Evolutionary conservation across 2,797 vertebrate species (phyloP), one percentile per base, ranked within the genome.

Genomic region (Acestrorhynchus altus): DNA sequence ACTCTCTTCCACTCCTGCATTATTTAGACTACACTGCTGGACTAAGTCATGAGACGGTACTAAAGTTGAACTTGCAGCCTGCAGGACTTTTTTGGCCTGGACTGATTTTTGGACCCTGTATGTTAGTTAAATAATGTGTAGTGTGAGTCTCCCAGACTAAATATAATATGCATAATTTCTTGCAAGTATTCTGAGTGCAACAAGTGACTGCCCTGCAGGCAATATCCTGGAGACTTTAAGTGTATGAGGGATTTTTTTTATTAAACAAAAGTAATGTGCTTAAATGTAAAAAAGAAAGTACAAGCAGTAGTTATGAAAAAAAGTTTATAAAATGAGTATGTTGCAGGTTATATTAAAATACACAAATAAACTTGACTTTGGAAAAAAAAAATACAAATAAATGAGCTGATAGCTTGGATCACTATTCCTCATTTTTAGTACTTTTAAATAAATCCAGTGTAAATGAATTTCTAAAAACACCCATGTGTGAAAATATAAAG

Each of bases 141-240:
- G 1, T 0, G 4, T 42, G 10, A 4, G 22, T 26, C 22, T 47
- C 42, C 26, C 16, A 46, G 40, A 6, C 22, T 18, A 39, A 52
- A 54, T 22, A 8, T 9, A 57, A 13, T 57, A 7, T 13, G 54
- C 4, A 57, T 11, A 42, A 63, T 64, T 28, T 52, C 4, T 24
- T n/a, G 8, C 42, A 22, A 40, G 6, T 26, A 18, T 57, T 54
- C 13, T 12, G 2, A 16, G 16, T 64, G 76, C 69, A 72, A 78
- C 69, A 72, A 72, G 69, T 72, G 61, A 49, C 18, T 64, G 26
- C 16, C 11, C 61, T 16, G 13, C 12, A 66, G 22, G 42, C 13
- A 24, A 28, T 18, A 28, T 22, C 35, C 31, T 11, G 1, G 8
- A 67, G 44, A 28, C 44, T 5, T 35, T 35, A 2, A 6, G 0